These are phyloP conservation scores for Macropus fuliginosus DNA, from an alignment of 2,797 vertebrate species.

Conservation along the genomic window DNA sequence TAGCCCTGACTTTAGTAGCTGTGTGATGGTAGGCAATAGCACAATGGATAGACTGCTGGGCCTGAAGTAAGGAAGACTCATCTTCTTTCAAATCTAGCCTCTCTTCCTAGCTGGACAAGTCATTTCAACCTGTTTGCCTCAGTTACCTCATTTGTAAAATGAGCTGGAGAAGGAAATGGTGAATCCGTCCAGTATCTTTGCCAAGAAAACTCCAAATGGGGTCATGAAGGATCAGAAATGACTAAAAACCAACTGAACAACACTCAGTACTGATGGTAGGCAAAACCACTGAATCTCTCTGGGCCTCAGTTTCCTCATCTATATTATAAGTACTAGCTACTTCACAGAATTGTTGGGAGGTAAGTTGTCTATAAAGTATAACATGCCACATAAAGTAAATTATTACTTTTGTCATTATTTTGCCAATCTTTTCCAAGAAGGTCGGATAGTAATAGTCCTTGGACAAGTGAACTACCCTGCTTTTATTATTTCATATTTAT, in stretches of 20 bases:
- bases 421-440: neutral
- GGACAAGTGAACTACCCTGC: neutral
- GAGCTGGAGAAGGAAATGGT: neutral
- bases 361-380: neutral
- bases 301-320: neutral
- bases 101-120: neutral
- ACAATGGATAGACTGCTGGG: neutral
- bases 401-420: neutral
- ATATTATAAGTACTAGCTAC: neutral
- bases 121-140: neutral
- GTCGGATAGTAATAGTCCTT: neutral
- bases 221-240: neutral
- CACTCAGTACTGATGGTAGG: neutral
- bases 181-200: neutral
- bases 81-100: neutral
- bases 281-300: neutral
- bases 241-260: neutral
- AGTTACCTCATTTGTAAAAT: neutral
- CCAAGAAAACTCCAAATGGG: neutral
- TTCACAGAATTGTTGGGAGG: neutral
- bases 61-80: neutral
- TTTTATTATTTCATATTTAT: neutral
- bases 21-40: neutral
- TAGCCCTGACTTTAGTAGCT: neutral
- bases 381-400: neutral